Evolutionary conservation across 2,113 vertebrate species (phyloP).

Genomic region (Eulemur macaco): DNA sequence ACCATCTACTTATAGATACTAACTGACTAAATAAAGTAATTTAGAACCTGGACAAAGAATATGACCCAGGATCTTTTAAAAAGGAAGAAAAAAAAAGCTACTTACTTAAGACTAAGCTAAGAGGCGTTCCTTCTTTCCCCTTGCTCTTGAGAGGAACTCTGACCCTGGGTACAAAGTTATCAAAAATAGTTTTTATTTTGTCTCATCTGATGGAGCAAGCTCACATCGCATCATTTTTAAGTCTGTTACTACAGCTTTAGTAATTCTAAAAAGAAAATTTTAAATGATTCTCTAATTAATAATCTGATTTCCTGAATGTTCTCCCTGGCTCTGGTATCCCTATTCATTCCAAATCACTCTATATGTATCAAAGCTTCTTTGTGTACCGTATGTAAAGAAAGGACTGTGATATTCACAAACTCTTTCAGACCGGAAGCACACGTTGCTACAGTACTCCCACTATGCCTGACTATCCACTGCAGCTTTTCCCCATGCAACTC

Average conservation of each 20-base stretch:
- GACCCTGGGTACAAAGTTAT: constrained; percentile 78
- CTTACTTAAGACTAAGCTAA: constrained; percentile 81
- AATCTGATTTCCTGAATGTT: neutral
- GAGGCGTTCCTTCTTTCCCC: constrained; percentile 76
- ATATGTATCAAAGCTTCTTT: neutral
- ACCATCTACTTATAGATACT: constrained; percentile 56
- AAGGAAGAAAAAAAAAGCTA: constrained; percentile 74
- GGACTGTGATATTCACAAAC: neutral
- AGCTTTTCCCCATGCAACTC: constrained; percentile 54
- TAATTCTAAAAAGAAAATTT: constrained; percentile 55
- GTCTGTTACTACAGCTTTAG: constrained; percentile 36
- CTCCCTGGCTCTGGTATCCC: constrained; percentile 31
- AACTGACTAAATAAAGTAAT: constrained; percentile 53
- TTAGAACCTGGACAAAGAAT: constrained; percentile 71
- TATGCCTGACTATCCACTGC: constrained; percentile 12
- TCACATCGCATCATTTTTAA: constrained; percentile 61
- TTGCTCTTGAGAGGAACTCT: constrained; percentile 78
- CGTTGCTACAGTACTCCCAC: neutral
- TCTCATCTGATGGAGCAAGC: constrained; percentile 74
- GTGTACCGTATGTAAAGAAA: constrained; percentile 8
- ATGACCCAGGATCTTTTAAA: constrained; percentile 70
- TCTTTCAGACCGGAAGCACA: constrained; percentile 47
- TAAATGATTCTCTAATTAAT: constrained; percentile 46
- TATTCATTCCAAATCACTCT: constrained; percentile 39
- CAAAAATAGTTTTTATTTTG: constrained; percentile 77